A percentile compares a stretch with the other conserved stretches of the same genome.
These are phyloP conservation scores for Mythimna pallens DNA, from an alignment of 2,888 invertebrate genomes.

Conservation along the genomic window DNA sequence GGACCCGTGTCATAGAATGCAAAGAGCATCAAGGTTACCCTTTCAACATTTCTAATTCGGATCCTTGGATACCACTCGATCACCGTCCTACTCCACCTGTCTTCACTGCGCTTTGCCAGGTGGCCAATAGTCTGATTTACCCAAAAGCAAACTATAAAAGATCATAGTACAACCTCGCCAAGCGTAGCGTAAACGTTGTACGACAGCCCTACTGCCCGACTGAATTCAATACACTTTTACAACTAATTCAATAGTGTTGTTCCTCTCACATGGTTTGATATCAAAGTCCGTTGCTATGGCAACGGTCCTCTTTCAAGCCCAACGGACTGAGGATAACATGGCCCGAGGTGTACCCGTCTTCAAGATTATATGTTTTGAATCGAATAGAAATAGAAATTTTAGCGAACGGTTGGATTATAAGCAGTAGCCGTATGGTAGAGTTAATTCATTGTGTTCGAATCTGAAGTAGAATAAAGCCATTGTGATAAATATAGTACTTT, in stretches of 20 bases:
- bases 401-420: slow-evolving; percentile 19
- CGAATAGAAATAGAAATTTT: slow-evolving; percentile 34
- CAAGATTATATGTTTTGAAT: slow-evolving; percentile 42
- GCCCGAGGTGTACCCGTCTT: slow-evolving; percentile 47
- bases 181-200: slow-evolving; percentile 12
- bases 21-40: too few species aligned
- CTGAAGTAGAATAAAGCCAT: background rate
- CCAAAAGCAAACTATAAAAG: background rate
- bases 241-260: slow-evolving; percentile 60
- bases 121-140: too few species aligned
- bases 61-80: too few species aligned
- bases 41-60: too few species aligned
- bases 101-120: too few species aligned
- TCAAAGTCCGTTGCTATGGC: slow-evolving; percentile 62
- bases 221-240: slow-evolving; percentile 58
- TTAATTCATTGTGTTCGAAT: slow-evolving; percentile 11
- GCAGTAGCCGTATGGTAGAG: background rate
- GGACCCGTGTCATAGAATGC: too few species aligned
- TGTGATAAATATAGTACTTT: background rate
- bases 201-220: slow-evolving; percentile 1
- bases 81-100: too few species aligned
- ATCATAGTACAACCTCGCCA: background rate
- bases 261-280: slow-evolving; percentile 57
- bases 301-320: slow-evolving; percentile 58
- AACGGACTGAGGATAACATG: slow-evolving; percentile 53